Percentiles rank a stretch among this genome's conserved stretches.
Evolutionary conservation across 1,140 invertebrate genomes (phyloP).

Genomic region (Stegodyphus mimosarum): DNA sequence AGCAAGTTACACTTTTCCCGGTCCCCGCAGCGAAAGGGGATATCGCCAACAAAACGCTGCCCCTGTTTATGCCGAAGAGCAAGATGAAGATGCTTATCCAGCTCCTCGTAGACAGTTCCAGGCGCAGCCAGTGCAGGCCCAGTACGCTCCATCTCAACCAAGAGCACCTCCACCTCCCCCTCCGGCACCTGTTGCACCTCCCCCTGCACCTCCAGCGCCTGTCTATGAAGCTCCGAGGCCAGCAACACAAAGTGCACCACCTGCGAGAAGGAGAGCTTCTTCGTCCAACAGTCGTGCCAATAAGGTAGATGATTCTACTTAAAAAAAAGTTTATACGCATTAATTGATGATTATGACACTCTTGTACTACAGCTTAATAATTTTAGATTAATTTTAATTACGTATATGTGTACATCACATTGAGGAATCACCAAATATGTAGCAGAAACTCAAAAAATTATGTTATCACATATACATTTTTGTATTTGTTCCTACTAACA

Average conservation of each 20-base stretch:
- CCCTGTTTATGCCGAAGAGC: conserved; percentile 17
- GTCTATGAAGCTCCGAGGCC: conserved; percentile 13
- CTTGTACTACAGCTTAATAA: background rate
- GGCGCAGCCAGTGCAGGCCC: conserved; percentile 20
- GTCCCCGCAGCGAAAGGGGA: conserved; percentile 33
- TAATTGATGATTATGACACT: background rate
- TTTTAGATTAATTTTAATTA: background rate
- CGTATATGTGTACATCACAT: background rate
- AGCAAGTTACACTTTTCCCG: conserved; percentile 52
- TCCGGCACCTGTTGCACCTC: conserved; percentile 1
- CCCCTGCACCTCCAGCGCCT: conserved; percentile 6
- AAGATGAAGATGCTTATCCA: conserved; percentile 31
- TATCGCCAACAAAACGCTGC: background rate
- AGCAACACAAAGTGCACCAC: background rate
- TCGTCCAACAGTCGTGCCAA: conserved; percentile 18
- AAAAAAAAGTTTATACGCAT: background rate
- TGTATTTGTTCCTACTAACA: background rate
- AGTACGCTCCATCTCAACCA: conserved; percentile 21
- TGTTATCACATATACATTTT: background rate
- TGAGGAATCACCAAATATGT: background rate
- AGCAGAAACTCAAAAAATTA: background rate
- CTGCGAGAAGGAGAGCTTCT: conserved; percentile 23
- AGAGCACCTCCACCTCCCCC: background rate
- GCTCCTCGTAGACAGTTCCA: conserved; percentile 24
- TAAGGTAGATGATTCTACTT: conserved; percentile 5